A percentile compares a stretch with the other conserved stretches of the same genome.
phyloP scores from a whole-genome alignment of 2,888 invertebrate species.

The Xestoiulus laeticollis region DNA sequence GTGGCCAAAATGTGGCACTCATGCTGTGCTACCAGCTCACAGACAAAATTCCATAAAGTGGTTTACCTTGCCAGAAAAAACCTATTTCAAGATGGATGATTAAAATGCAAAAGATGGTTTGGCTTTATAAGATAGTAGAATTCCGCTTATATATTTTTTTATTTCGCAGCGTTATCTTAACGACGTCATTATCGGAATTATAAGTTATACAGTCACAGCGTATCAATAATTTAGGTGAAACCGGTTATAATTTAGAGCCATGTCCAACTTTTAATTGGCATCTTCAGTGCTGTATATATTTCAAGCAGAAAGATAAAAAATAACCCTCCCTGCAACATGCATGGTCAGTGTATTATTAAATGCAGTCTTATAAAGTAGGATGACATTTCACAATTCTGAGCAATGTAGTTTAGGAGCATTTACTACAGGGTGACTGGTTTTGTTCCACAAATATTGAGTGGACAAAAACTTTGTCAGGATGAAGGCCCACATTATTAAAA shows the following conservation, averaged over 20 bases:
- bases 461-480: neutral
- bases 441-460: neutral
- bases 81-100: neutral
- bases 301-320: neutral
- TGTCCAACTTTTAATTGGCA: conserved; percentile 1
- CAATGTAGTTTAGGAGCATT: neutral
- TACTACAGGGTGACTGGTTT: neutral
- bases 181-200: conserved; percentile 39
- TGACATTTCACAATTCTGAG: conserved; percentile 2
- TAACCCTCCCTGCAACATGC: neutral
- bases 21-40: conserved; percentile 45
- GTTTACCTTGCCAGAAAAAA: conserved; percentile 50
- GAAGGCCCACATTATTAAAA: too few species aligned
- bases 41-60: conserved; percentile 48
- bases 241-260: conserved; percentile 38
- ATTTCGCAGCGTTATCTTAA: neutral
- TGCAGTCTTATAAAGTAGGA: neutral
- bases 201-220: neutral
- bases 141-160: neutral
- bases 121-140: neutral
- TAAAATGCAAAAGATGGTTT: conserved; percentile 29
- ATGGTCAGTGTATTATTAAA: neutral
- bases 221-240: conserved; percentile 35
- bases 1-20: conserved; percentile 44
- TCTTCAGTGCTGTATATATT: conserved; percentile 10